Evolutionary conservation across 2,888 invertebrate genomes (phyloP), one percentile per base, ranked within the genome.

Genomic region (Amorpha juglandis): DNA sequence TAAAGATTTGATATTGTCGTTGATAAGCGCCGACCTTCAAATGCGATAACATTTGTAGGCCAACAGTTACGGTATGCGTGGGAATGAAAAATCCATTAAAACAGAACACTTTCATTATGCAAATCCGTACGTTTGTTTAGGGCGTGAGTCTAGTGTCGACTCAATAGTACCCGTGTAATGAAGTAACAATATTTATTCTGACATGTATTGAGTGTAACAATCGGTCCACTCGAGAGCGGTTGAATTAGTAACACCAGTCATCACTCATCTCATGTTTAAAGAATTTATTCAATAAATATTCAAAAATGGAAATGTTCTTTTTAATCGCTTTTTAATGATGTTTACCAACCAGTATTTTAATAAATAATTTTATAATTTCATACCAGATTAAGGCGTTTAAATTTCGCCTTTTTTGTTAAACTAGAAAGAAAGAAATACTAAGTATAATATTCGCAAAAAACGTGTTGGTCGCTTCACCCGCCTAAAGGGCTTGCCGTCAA

Each of bases 171-270:
- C 75, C 70, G 71, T 74, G 70, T 58, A 58, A 74, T 74, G 78
- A 79, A 78, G 84, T 87, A 84, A 81, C 85, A 88, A 88, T 86
- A 86, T 71, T 86, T 83, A 87, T 84, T 86, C 83, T 72, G 79
- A 82, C 80, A 79, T 80, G 75, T 72, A 84, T 84, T 76, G 74
- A 81, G 83, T 82, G 79, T 74, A 74, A 81, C 81, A 82, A 81
- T 80, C 73, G 74, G 66, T 53, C 74, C 84, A 86, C 91, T 91
- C 81, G 79, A 88, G 72, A 80, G 84, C 77, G 90, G 89, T 87
- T 70, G 84, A 86, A 91, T 91, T 91, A 87, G 86, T 79, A 84
- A 78, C 80, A 78, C 83, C 78, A 88, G 88, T 84, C 84, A 80
- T 81, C 83, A 80, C 86, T 84, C 84, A 80, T 81, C 83, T 80